Evolutionary conservation across 2,797 vertebrate genomes (phyloP), one percentile per base, ranked within the genome.

Genomic region (Lagorchestes hirsutus): DNA sequence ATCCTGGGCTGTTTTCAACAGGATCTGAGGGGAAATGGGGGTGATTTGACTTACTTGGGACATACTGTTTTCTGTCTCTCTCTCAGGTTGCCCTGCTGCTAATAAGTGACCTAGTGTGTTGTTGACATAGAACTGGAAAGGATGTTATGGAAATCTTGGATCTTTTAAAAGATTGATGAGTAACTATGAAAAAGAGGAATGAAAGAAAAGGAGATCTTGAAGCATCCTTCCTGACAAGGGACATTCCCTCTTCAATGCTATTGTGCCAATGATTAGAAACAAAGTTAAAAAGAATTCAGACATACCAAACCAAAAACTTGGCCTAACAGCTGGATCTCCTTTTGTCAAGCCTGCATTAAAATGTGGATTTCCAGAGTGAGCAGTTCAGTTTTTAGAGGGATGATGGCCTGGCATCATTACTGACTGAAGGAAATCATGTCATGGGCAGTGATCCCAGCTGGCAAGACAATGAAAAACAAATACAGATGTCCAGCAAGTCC

Each of bases 301-400:
- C 29, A 31, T 11, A 54, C 0, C 28, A 91, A 54, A 91, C 12
- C 28, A 91, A 91, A 54, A 94, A 91, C 90, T 95, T 93, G 91
- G 54, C 34, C 91, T 56, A 95, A 74, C 46, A 95, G 82, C 92
- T 56, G 93, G 96, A 90, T 40, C 87, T 97, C 55, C 92, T 97
- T 95, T 92, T 97, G 96, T 96, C 97, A 95, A 92, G 93, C 55
- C 92, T 92, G 95, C 96, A 28, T 96, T 92, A 92, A 90, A 92
- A 92, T 46, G 91, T 87, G 97, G 97, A 98, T 96, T 96, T 55
- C 95, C 96, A 28, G 94, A 94, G 96, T 94, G 97, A 97, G 95
- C 59, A 92, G 97, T 96, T 90, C 34, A 93, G 97, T 96, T 93
- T 93, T 92, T 0, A 0, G 82, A 91, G 94, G 54, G 62, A 31